Evolutionary conservation across 2,888 invertebrate species (phyloP).

Genomic region (Chrysotoxum bicinctum): DNA sequence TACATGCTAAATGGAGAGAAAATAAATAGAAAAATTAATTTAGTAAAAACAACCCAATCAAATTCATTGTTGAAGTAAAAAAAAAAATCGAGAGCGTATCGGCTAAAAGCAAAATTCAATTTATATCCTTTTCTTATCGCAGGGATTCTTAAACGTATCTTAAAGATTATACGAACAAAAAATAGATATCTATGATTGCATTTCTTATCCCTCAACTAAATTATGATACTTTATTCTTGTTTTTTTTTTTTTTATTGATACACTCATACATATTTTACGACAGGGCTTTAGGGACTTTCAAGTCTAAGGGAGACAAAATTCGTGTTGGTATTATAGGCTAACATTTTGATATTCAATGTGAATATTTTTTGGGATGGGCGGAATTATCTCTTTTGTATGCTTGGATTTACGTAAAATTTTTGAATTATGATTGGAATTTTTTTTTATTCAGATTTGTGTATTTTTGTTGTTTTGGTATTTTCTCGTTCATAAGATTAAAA

Average conservation of each 20-base stretch:
- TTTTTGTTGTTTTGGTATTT: too few relatives aligned
- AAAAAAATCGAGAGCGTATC: conserved; percentile 28
- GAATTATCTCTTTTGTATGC: background rate
- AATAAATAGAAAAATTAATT: conserved; percentile 47
- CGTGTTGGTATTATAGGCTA: background rate
- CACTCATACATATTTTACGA: conserved; percentile 2
- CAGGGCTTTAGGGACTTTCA: conserved; percentile 1
- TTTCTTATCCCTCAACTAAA: conserved; percentile 51
- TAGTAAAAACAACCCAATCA: conserved; percentile 10
- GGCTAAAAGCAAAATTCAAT: conserved; percentile 71
- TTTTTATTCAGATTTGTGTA: background rate
- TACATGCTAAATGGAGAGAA: conserved; percentile 86
- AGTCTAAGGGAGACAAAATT: background rate
- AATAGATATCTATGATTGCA: conserved; percentile 60
- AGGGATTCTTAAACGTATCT: background rate
- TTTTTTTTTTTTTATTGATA: background rate
- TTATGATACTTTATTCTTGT: background rate
- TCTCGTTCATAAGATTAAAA: too few relatives aligned
- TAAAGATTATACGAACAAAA: conserved; percentile 15
- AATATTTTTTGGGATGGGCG: background rate
- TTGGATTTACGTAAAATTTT: background rate
- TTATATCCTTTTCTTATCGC: conserved; percentile 9
- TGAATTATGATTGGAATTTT: background rate
- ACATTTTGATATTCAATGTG: background rate
- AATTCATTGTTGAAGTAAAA: background rate